These are phyloP conservation scores for Zosterops pallidus DNA, from an alignment of 2,113 vertebrate species.

Conservation along the genomic window DNA sequence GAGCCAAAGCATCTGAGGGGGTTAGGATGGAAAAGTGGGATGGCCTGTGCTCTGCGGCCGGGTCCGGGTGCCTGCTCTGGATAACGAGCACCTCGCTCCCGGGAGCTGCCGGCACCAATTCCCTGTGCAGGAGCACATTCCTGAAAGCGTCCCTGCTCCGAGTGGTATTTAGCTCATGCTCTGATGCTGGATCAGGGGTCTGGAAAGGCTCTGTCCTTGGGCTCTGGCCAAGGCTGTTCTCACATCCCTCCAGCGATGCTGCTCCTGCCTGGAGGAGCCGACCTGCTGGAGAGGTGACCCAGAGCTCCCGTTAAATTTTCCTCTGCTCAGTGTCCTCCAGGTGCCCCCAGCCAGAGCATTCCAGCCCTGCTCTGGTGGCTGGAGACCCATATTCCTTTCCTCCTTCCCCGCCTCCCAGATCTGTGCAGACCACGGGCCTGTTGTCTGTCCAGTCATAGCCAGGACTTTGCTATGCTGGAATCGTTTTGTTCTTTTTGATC, in stretches of 20 bases:
- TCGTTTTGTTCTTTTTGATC: neutral
- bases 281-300: constrained; percentile 7
- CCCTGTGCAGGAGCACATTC: constrained; percentile 14
- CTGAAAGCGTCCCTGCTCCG: neutral
- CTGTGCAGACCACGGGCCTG: fast-evolving
- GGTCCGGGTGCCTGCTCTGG: neutral
- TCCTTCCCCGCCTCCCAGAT: neutral
- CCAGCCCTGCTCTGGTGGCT: neutral
- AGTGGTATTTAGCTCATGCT: constrained; percentile 20
- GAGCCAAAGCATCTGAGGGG: neutral
- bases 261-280: constrained; percentile 4
- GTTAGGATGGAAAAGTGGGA: neutral
- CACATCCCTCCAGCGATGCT: constrained; percentile 4
- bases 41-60: neutral
- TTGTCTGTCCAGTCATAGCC: neutral
- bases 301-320: neutral
- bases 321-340: neutral
- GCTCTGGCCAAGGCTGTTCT: constrained; percentile 33
- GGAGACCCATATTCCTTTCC: neutral
- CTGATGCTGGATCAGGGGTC: constrained; percentile 46
- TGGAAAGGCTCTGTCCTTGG: constrained; percentile 44
- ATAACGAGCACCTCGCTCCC: neutral
- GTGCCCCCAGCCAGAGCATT: neutral
- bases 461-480: neutral
- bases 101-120: neutral